A percentile compares a stretch with the other conserved stretches of the same genome.
Conservation (phyloP, 2,888 invertebrate species). For the Rhingia campestris region DNA sequence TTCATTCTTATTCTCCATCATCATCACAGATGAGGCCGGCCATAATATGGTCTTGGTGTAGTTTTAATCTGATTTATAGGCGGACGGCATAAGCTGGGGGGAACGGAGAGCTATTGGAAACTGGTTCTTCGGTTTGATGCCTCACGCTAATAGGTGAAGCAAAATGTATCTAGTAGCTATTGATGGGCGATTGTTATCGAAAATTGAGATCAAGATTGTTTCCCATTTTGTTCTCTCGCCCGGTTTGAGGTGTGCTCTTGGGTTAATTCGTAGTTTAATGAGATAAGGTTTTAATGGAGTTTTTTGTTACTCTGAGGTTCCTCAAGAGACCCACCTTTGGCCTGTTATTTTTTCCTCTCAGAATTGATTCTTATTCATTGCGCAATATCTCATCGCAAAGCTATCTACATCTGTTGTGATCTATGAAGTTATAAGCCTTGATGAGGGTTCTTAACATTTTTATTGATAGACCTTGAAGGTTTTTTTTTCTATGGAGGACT, state of each 20-base stretch:
- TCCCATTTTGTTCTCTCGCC: neutral
- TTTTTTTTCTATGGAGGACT: neutral
- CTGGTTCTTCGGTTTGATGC: constrained; percentile 35
- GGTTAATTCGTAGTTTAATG: constrained; percentile 68
- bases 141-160: constrained; percentile 32
- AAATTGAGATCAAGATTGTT: constrained; percentile 39
- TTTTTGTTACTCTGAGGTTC: constrained; percentile 18
- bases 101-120: constrained; percentile 3
- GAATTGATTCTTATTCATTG: constrained; percentile 45
- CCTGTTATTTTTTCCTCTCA: constrained; percentile 28
- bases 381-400: constrained; percentile 4
- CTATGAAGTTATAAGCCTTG: constrained; percentile 26
- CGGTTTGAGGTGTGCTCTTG: constrained; percentile 27
- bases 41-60: constrained; percentile 24
- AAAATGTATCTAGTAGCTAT: constrained; percentile 58
- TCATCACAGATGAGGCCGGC: constrained; percentile 17
- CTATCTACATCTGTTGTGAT: constrained; percentile 11
- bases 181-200: constrained; percentile 49
- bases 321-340: constrained; percentile 42
- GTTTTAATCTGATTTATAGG: constrained; percentile 45
- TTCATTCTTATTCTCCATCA: constrained; percentile 13
- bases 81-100: neutral
- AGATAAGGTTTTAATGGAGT: constrained; percentile 65
- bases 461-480: constrained; percentile 4
- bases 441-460: constrained; percentile 22